Base-by-base conservation (phyloP, 2,797 vertebrate species). In the Phrynocephalus guinanensis region DNA sequence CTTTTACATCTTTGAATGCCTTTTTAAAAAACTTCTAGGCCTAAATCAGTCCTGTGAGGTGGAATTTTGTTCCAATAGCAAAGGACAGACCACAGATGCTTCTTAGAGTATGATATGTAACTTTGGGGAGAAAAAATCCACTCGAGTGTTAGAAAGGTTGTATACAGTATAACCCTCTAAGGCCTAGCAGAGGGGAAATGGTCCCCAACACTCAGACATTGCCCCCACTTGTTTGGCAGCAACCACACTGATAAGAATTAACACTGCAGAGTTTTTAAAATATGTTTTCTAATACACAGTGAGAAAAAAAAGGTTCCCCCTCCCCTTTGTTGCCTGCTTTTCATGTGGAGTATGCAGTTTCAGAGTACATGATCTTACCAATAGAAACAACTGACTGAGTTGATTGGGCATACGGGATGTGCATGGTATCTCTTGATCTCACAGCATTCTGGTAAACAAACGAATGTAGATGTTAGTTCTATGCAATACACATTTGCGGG, bases 361-460 rank as follows among this genome's bases (percentile, higher is more conserved):
- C 33, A 48, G 82, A 91, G 24, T 28, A 91, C 30, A 68, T 87
- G 84, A 78, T 85, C 92, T 94, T 91, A 90, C 88, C 88, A 90
- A 78, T 8, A 89, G 92, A 76, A 88, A 76, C 6, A 85, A 67
- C 60, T 76, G 52, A 87, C 79, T 0, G 0, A 1, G 1, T 48
- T 76, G 44, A 86, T 85, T 0, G 0, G 1, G 1, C 18, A 86
- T 60, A 66, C 18, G 79, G 82, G 75, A 10, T 16, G 28, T 75
- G 20, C 79, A 30, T 81, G 79, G 28, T 38, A 18, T 89, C 86
- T 92, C 38, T 50, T 91, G 84, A 52, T 66, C 88, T 56, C 26
- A 60, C 56, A 72, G 63, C 67, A 82, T 88, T 77, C 71, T 68
- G 79, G 63, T 22, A 13, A 1, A 76, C 7, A 88, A 93, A 78